Percentiles rank a stretch among this genome's conserved stretches.
phyloP scores from a whole-genome alignment of 2,888 invertebrate species.

The Nemoura dubitans region DNA sequence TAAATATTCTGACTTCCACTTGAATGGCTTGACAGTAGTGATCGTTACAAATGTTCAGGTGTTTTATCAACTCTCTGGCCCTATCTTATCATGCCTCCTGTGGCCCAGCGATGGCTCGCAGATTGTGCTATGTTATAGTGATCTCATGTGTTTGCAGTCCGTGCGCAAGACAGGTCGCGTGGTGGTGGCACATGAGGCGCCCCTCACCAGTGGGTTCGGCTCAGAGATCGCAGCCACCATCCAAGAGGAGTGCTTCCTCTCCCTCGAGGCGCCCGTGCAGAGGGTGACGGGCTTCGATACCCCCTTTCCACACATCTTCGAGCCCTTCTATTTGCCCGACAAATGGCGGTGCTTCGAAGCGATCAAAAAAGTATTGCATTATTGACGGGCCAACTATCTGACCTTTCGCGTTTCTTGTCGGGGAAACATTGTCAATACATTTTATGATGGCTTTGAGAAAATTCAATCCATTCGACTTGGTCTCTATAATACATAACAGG shows the following conservation, averaged over 20 bases:
- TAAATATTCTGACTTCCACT: not conserved
- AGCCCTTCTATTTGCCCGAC: conserved; percentile 95
- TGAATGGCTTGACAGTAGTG: not conserved
- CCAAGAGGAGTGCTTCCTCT: conserved; percentile 94
- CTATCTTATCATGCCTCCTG: not conserved
- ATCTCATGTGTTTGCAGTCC: too few species aligned
- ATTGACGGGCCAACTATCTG: conserved; percentile 60
- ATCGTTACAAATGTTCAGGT: not conserved
- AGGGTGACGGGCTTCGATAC: conserved; percentile 96
- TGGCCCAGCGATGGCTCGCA: not conserved
- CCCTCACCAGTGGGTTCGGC: conserved; percentile 93
- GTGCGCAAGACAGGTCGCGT: conserved; percentile 93
- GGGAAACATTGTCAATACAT: not conserved
- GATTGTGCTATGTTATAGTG: conserved; percentile 44
- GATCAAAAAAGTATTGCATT: conserved; percentile 78
- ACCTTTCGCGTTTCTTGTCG: not conserved
- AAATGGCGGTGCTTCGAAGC: conserved; percentile 91
- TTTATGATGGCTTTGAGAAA: not conserved
- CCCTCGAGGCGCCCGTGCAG: conserved; percentile 90
- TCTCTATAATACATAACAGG: too few species aligned
- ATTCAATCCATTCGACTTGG: too few species aligned
- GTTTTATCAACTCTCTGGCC: not conserved
- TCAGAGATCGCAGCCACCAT: conserved; percentile 94
- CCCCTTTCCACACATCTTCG: conserved; percentile 96
- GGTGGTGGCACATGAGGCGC: conserved; percentile 95